These are phyloP conservation scores for Crioceris asparagi DNA, from an alignment of 2,888 invertebrate genomes.

Conservation along the genomic window DNA sequence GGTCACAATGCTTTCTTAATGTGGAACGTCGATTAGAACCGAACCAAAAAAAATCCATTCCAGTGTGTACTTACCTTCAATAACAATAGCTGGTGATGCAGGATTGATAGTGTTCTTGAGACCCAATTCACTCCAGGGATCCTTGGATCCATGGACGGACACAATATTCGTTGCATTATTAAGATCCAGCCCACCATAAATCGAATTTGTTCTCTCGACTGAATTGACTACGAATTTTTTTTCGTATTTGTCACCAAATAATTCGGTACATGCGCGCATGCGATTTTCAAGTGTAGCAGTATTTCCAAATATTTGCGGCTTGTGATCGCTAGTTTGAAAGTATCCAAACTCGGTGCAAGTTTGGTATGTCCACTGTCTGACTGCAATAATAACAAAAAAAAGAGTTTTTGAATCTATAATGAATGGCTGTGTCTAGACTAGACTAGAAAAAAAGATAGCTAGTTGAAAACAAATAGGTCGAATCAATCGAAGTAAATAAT, in stretches of 20 bases:
- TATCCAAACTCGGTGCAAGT: conserved; percentile 95
- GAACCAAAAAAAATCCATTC: no score
- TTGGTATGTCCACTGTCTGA: conserved; percentile 86
- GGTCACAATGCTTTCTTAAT: no score
- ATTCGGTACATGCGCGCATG: conserved; percentile 63
- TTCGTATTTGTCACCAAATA: conserved; percentile 49
- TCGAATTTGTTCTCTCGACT: conserved; percentile 45
- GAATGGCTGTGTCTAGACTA: no score
- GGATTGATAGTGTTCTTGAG: conserved; percentile 35
- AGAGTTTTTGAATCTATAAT: no score
- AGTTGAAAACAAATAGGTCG: no score
- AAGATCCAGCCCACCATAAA: conserved; percentile 42
- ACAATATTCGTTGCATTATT: conserved; percentile 45
- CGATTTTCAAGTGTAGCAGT: conserved; percentile 55
- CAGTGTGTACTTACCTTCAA: conserved; percentile 18
- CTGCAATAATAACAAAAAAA: no score
- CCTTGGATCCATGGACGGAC: conserved; percentile 48
- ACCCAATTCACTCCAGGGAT: conserved; percentile 48
- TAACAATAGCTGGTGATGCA: conserved; percentile 21
- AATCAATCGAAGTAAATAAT: no score
- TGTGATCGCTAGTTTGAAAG: conserved; percentile 74
- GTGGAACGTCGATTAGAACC: no score
- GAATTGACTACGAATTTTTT: conserved; percentile 46
- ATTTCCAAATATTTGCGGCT: conserved; percentile 56
- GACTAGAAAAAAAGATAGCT: no score